Conservation (phyloP, 2,113 vertebrate genomes). For the Corydoras sp. region DNA sequence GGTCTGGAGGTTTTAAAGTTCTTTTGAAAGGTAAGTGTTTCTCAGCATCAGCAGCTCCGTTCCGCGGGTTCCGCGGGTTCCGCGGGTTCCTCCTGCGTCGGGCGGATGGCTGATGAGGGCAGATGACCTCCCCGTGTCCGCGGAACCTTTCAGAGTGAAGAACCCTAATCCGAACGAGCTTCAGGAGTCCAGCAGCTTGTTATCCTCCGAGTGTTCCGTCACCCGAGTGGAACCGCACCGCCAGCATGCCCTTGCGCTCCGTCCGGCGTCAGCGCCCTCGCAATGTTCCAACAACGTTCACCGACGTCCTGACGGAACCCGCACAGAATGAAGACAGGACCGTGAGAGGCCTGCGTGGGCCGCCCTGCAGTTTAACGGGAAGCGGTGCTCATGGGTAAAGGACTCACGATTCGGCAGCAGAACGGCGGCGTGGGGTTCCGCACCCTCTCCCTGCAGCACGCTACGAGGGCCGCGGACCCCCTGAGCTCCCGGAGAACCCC, state of each 20-base stretch:
- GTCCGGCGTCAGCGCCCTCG: too few relatives aligned
- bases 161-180: slow-evolving; percentile 19
- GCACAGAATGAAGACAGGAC: too few relatives aligned
- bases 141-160: slow-evolving; percentile 12
- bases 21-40: slow-evolving; percentile 45
- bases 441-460: slow-evolving; percentile 20
- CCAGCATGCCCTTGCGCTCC: too few relatives aligned
- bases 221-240: too few relatives aligned
- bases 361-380: not conserved
- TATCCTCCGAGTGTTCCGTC: too few relatives aligned
- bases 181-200: not conserved
- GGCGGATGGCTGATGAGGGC: slow-evolving; percentile 8
- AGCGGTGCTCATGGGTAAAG: slow-evolving; percentile 37
- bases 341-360: too few relatives aligned
- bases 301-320: too few relatives aligned
- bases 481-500: not conserved
- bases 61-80: slow-evolving; percentile 11
- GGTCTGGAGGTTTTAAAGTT: slow-evolving; percentile 40
- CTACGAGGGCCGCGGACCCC: slow-evolving; percentile 11
- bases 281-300: too few relatives aligned
- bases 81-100: slow-evolving; percentile 14
- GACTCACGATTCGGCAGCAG: slow-evolving; percentile 14
- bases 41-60: slow-evolving; percentile 26
- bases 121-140: slow-evolving; percentile 24
- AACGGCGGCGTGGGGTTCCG: slow-evolving; percentile 12